Conservation (phyloP, 2,888 invertebrate species). For the Tetranychus truncatus region DNA sequence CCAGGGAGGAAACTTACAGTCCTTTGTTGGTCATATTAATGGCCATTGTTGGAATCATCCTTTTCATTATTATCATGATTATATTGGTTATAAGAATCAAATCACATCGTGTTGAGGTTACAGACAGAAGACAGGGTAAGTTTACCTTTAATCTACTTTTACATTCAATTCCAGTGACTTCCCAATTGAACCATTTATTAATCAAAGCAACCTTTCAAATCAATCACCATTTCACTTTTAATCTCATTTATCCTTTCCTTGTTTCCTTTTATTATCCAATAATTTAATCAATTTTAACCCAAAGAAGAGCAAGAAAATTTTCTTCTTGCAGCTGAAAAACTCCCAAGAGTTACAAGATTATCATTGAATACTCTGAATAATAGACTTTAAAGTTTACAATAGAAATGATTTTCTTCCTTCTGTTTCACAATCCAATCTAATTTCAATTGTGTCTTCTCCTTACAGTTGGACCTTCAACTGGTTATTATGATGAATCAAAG, state of each 20-base stretch:
- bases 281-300: too few relatives aligned
- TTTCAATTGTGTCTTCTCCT: too few relatives aligned
- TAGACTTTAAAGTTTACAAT: too few relatives aligned
- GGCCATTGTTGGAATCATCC: conserved; percentile 5
- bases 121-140: conserved; percentile 1
- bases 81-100: conserved; percentile 5
- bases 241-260: background rate
- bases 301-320: too few relatives aligned
- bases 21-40: conserved; percentile 10
- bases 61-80: conserved; percentile 4
- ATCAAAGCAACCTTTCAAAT: background rate
- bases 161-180: background rate
- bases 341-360: too few relatives aligned
- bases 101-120: background rate
- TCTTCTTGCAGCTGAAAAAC: too few relatives aligned
- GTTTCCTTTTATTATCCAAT: background rate
- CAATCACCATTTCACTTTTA: background rate
- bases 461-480: background rate
- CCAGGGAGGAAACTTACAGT: conserved; percentile 9
- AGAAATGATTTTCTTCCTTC: too few relatives aligned
- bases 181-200: background rate
- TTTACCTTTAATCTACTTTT: background rate
- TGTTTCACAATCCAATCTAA: too few relatives aligned
- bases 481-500: background rate
- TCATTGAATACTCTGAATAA: too few relatives aligned